Percentiles rank a stretch among this genome's conserved stretches.
Conservation (phyloP, 2,888 invertebrate species). For the Phaonia tiefii region DNA sequence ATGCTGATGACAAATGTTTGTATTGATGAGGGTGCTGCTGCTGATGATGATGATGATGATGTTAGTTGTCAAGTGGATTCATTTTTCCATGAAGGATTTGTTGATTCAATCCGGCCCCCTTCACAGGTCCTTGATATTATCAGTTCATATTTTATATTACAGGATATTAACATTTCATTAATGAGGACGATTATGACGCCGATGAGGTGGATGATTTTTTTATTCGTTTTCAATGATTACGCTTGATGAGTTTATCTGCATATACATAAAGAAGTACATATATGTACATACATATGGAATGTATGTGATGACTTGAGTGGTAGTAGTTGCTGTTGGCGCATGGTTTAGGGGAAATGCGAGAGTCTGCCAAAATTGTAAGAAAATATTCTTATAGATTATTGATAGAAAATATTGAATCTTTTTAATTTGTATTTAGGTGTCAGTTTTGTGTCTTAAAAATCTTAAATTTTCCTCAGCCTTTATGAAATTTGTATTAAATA, state of each 20-base stretch:
- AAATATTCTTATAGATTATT: no score
- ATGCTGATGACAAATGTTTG: conserved; percentile 67
- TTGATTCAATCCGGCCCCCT: conserved; percentile 7
- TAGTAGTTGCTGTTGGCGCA: conserved; percentile 7
- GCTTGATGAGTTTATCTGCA: conserved; percentile 61
- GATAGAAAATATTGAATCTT: no score
- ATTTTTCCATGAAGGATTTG: conserved; percentile 53
- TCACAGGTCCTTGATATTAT: background rate
- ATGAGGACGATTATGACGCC: conserved; percentile 71
- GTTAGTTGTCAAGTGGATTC: conserved; percentile 64
- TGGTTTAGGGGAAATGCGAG: background rate
- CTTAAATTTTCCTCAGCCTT: no score
- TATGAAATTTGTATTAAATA: no score
- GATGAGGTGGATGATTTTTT: conserved; percentile 44
- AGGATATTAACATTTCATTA: conserved; percentile 71
- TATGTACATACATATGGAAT: conserved; percentile 58
- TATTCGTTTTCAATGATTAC: conserved; percentile 63
- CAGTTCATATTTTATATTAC: conserved; percentile 54
- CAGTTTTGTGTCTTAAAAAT: no score
- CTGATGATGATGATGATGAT: conserved; percentile 32
- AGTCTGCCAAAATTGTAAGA: no score
- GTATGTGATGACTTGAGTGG: conserved; percentile 12
- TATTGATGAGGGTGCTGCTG: conserved; percentile 38
- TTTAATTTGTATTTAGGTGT: no score
- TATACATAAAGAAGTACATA: conserved; percentile 1